These are phyloP conservation scores for Parnassius orleans DNA, from an alignment of 2,888 invertebrate species.

Conservation along the genomic window DNA sequence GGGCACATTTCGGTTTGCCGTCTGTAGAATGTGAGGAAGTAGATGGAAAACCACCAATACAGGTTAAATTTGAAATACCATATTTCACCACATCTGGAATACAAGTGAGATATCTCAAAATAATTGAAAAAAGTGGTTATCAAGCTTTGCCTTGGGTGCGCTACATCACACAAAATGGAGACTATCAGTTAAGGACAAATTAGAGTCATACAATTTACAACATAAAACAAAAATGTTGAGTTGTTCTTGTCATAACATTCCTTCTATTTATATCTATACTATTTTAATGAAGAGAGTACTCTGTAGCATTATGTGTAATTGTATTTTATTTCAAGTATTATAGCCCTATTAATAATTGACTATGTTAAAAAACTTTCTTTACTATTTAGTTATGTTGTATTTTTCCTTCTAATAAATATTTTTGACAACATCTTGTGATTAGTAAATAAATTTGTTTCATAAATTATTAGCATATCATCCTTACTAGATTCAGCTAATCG, in stretches of 20 bases:
- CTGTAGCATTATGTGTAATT: constrained; percentile 51
- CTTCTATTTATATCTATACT: constrained; percentile 43
- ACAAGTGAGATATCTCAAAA: constrained; percentile 97
- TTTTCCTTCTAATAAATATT: constrained; percentile 31
- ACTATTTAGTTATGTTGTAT: constrained; percentile 19
- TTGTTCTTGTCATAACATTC: constrained; percentile 41
- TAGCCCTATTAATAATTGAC: constrained; percentile 41
- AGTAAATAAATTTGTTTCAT: background rate
- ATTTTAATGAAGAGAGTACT: constrained; percentile 28
- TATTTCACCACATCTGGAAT: constrained; percentile 99
- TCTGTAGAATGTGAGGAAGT: constrained; percentile 96
- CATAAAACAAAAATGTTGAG: no score
- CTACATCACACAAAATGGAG: constrained; percentile 99
- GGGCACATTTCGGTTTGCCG: constrained; percentile 98
- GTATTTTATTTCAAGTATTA: constrained; percentile 58
- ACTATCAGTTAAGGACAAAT: constrained; percentile 97
- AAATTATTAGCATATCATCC: background rate
- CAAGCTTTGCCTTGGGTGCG: constrained; percentile 99
- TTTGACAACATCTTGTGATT: constrained; percentile 14
- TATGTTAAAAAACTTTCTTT: constrained; percentile 16
- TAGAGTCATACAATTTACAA: constrained; percentile 51
- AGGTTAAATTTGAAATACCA: constrained; percentile 99
- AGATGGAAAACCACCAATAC: constrained; percentile 98
- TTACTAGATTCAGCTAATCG: no score
- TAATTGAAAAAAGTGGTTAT: constrained; percentile 99